phyloP scores from a whole-genome alignment of 2,797 vertebrate species.

The Anguilla pacifica region DNA sequence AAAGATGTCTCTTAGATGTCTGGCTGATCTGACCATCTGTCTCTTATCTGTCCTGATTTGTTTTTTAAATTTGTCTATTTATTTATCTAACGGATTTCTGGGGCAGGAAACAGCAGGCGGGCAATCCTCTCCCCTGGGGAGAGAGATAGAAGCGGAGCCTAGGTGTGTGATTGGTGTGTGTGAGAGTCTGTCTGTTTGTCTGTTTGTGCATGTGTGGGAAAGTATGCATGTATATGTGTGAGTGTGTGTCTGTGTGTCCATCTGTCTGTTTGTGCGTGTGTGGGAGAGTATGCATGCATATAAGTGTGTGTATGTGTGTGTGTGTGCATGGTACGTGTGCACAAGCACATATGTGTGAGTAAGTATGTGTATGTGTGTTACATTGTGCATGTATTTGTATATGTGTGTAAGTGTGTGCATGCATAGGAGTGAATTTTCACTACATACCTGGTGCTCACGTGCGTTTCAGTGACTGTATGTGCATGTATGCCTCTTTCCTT shows the following conservation, averaged over 20 bases:
- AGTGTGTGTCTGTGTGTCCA: not conserved
- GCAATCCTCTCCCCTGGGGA: constrained; percentile 15
- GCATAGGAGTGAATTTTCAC: not conserved
- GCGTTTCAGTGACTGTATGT: not conserved
- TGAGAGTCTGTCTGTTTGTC: not conserved
- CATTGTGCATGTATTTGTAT: not conserved
- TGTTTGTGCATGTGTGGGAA: not conserved
- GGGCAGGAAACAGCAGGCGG: constrained; percentile 27
- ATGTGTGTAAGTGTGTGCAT: not conserved
- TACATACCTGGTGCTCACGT: not conserved
- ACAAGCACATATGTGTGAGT: not conserved
- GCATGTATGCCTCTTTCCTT: not conserved
- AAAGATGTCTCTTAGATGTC: constrained; percentile 5
- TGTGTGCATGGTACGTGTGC: not conserved
- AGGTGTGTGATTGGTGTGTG: constrained; percentile 12
- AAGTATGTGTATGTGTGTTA: not conserved
- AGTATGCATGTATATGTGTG: not conserved
- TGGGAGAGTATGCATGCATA: too few relatives aligned
- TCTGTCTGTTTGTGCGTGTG: too few relatives aligned
- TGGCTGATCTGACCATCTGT: constrained; percentile 26
- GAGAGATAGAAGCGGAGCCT: constrained; percentile 17
- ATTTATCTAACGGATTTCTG: constrained; percentile 34
- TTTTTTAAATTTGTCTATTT: constrained; percentile 31
- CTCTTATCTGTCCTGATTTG: constrained; percentile 27
- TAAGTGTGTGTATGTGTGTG: not conserved